Percentiles rank a stretch among this genome's conserved stretches.
Conservation (phyloP, 2,797 vertebrate species). For the Chloroceryle inda region DNA sequence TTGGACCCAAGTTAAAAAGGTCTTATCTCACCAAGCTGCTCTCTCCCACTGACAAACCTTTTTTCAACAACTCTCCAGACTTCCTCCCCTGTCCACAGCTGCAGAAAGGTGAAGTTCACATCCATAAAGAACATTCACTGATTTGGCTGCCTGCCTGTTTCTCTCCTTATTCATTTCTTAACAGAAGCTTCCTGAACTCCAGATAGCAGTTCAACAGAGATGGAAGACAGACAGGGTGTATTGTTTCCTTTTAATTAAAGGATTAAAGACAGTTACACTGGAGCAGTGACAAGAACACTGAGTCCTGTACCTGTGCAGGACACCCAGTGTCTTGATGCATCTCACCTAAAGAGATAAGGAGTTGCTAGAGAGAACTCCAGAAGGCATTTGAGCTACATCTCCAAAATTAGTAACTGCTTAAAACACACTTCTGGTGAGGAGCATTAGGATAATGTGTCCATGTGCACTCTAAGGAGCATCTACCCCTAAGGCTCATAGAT, state of each 20-base stretch:
- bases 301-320: background rate
- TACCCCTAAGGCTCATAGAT: background rate
- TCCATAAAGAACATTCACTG: conserved; percentile 31
- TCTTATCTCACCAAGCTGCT: background rate
- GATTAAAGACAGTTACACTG: background rate
- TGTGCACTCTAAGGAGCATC: background rate
- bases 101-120: conserved; percentile 34
- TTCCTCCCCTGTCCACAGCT: background rate
- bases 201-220: conserved; percentile 10
- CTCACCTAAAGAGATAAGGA: background rate
- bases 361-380: background rate
- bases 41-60: background rate
- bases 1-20: background rate
- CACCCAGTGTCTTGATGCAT: background rate
- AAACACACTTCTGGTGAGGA: background rate
- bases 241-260: conserved; percentile 35
- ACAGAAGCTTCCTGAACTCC: conserved; percentile 64
- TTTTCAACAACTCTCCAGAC: background rate
- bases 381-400: background rate
- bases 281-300: background rate
- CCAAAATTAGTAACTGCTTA: background rate
- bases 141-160: conserved; percentile 49
- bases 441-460: background rate
- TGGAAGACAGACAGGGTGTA: background rate
- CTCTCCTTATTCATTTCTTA: conserved; percentile 31